Percentiles rank a stretch among this genome's conserved stretches.
Evolutionary conservation across 1,140 invertebrate species (phyloP).

Genomic region (Anoplophora glabripennis): DNA sequence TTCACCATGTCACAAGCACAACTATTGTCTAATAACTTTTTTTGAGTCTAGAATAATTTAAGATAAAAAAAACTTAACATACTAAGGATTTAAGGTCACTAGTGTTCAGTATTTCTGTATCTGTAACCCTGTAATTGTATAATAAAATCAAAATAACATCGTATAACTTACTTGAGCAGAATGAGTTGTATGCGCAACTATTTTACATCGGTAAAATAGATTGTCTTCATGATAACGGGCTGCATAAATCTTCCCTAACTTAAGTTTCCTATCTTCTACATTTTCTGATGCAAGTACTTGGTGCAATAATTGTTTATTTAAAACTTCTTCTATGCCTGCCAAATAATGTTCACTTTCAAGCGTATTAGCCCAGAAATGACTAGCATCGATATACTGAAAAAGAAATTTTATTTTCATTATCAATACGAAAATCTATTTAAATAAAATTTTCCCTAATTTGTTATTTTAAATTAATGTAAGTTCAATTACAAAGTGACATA

Average conservation of each 20-base stretch:
- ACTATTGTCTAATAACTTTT: too few relatives aligned
- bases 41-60: too few relatives aligned
- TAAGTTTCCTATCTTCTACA: background rate
- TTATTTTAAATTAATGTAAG: background rate
- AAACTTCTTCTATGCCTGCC: slow-evolving; percentile 35
- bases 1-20: too few relatives aligned
- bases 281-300: slow-evolving; percentile 7
- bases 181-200: slow-evolving; percentile 33
- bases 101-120: too few relatives aligned
- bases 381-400: slow-evolving; percentile 54
- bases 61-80: too few relatives aligned
- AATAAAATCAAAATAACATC: background rate
- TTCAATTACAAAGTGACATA: background rate
- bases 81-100: too few relatives aligned
- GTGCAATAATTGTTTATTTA: slow-evolving; percentile 30
- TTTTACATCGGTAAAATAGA: slow-evolving; percentile 47
- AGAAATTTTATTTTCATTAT: background rate
- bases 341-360: slow-evolving; percentile 38
- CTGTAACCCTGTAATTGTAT: too few relatives aligned
- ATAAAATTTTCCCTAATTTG: background rate
- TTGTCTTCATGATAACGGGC: slow-evolving; percentile 45
- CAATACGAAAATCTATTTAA: background rate
- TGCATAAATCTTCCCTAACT: slow-evolving; percentile 40
- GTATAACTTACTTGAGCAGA: slow-evolving; percentile 21
- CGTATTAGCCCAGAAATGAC: slow-evolving; percentile 62